These are phyloP conservation scores for Orientallactaga bullata DNA, from an alignment of 2,113 vertebrate species.

Conservation along the genomic window DNA sequence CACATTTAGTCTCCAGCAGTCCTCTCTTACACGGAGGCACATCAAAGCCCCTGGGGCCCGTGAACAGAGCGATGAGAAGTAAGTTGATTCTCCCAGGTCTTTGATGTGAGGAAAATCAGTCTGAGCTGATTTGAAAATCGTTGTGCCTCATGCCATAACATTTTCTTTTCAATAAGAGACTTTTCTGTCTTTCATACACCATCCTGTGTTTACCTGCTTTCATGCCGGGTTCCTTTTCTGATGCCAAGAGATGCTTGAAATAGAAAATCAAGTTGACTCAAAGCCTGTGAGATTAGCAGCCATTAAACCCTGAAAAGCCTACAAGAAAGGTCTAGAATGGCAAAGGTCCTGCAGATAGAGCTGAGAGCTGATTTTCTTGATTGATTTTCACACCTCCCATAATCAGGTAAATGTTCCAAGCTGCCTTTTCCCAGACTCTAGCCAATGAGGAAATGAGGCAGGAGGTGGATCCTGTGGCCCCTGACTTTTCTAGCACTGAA, in stretches of 20 bases:
- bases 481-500: rapidly evolving
- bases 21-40: constrained; percentile 39
- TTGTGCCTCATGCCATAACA: constrained; percentile 34
- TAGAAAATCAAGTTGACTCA: constrained; percentile 63
- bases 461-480: rapidly evolving
- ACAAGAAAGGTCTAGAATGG: constrained; percentile 20
- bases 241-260: constrained; percentile 59
- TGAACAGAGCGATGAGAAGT: neutral
- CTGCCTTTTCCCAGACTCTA: neutral
- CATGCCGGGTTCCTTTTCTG: constrained; percentile 2
- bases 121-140: constrained; percentile 54
- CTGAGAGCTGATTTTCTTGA: neutral
- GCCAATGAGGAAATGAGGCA: neutral
- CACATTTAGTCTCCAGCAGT: neutral
- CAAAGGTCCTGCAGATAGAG: neutral
- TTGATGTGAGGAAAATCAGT: constrained; percentile 65
- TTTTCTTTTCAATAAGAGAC: constrained; percentile 55
- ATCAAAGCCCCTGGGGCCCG: neutral
- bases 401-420: neutral
- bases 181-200: neutral
- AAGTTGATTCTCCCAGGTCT: constrained; percentile 35
- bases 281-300: constrained; percentile 58
- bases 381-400: neutral
- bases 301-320: constrained; percentile 24
- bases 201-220: constrained; percentile 43